phyloP scores from a whole-genome alignment of 2,113 vertebrate species.

The Monopterus albus region DNA sequence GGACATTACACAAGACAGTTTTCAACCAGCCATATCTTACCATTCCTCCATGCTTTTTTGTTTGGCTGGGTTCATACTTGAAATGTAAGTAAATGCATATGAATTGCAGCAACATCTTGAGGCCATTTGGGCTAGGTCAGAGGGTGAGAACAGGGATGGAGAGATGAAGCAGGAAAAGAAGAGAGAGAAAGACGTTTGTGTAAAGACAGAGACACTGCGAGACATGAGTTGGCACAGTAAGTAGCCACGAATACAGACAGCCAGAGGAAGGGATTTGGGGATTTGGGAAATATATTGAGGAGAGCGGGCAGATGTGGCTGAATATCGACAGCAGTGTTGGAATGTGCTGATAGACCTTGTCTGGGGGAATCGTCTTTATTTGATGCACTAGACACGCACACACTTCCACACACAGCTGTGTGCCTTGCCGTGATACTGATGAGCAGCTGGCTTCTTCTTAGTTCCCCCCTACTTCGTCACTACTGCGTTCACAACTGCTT shows the following conservation, averaged over 20 bases:
- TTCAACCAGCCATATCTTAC: not conserved
- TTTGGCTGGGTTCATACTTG: conserved; percentile 32
- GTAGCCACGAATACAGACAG: conserved; percentile 10
- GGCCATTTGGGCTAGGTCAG: conserved; percentile 59
- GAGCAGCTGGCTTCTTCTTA: conserved; percentile 41
- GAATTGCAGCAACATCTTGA: conserved; percentile 67
- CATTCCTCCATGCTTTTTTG: conserved; percentile 31
- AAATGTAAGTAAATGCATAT: conserved; percentile 63
- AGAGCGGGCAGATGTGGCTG: conserved; percentile 58
- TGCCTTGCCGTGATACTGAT: conserved; percentile 29
- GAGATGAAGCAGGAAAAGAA: conserved; percentile 28
- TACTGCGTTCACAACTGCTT: conserved; percentile 6
- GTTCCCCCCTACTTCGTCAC: not conserved
- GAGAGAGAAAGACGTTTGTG: conserved; percentile 36
- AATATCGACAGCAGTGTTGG: conserved; percentile 40
- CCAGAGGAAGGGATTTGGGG: conserved; percentile 19
- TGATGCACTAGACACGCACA: conserved; percentile 11
- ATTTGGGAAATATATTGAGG: conserved; percentile 47
- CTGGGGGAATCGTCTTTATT: conserved; percentile 58
- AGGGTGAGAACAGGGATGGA: conserved; percentile 40
- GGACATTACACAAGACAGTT: conserved; percentile 2
- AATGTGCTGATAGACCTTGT: conserved; percentile 53
- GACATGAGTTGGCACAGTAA: conserved; percentile 35
- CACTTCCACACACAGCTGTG: conserved; percentile 25
- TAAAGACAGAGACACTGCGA: conserved; percentile 15